A percentile compares a stretch with the other conserved stretches of the same genome.
phyloP scores from a whole-genome alignment of 1,140 invertebrate species.

The Drosophila miranda region DNA sequence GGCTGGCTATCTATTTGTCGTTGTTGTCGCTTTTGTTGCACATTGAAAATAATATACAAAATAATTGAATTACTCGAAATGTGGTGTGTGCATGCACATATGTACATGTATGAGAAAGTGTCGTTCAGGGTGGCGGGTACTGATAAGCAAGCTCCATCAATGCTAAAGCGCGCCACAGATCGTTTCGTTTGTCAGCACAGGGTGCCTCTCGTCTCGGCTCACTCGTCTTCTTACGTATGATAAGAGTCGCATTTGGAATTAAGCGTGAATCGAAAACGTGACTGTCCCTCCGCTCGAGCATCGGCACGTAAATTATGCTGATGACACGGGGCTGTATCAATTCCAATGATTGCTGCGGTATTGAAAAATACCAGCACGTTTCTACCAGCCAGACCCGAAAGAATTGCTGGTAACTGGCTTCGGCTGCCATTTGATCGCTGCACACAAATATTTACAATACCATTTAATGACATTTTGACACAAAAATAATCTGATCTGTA shows the following conservation, averaged over 20 bases:
- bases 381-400: slow-evolving; percentile 40
- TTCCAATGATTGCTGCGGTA: slow-evolving; percentile 42
- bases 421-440: slow-evolving; percentile 71
- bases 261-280: slow-evolving; percentile 68
- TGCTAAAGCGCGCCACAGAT: too few species aligned
- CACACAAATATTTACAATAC: slow-evolving; percentile 67
- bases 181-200: background rate
- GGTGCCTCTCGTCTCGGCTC: background rate
- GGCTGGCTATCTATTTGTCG: too few species aligned
- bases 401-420: slow-evolving; percentile 44
- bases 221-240: slow-evolving; percentile 16
- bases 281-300: slow-evolving; percentile 63
- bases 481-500: slow-evolving; percentile 24
- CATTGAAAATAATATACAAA: slow-evolving; percentile 80
- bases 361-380: slow-evolving; percentile 76
- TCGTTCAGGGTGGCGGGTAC: slow-evolving; percentile 51
- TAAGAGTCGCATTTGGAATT: slow-evolving; percentile 17
- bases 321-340: slow-evolving; percentile 39
- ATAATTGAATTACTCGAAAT: slow-evolving; percentile 75
- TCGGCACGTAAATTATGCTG: slow-evolving; percentile 77
- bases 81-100: slow-evolving; percentile 8
- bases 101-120: slow-evolving; percentile 45
- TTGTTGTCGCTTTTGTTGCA: slow-evolving; percentile 78
- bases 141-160: slow-evolving; percentile 62
- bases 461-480: slow-evolving; percentile 69